Evolutionary conservation across 2,797 vertebrate species (phyloP), one percentile per base, ranked within the genome.

Genomic region (Syngnathus acus): DNA sequence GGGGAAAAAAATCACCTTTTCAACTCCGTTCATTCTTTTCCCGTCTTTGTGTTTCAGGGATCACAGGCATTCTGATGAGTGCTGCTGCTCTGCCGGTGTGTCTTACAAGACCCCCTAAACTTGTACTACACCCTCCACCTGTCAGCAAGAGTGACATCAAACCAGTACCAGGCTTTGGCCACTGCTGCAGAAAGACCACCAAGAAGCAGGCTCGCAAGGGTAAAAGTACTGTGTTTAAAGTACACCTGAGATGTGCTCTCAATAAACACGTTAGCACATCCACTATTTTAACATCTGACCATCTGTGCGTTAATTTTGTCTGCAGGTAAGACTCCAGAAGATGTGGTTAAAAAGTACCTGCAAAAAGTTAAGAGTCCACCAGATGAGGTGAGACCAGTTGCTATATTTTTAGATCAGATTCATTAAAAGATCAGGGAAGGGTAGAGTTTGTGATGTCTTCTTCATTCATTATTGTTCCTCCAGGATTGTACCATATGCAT

Each of bases 51-150:
- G 0, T 70, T 75, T 6, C 83, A 98, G 96, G 96, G 61, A 99
- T 98, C 84, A 97, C 95, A 0, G 96, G 96, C 37, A 98, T 98
- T 81, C 90, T 99, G 60, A 98, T 99, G 94, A 97, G 95, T 0
- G 96, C 96, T 0, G 96, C 95, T 0, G 96, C 94, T 55, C 87
- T 99, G 69, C 96, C 96, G 0, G 95, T 98, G 67, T 99, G 95
- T 74, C 94, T 99, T 72, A 97, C 96, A n/a, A 87, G 95, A 26
- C 94, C 95, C 4, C 95, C 94, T 1, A 95, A 94, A 76, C 88
- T 96, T 57, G 92, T 96, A 68, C 91, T 98, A 57, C 94, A 95
- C 66, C 96, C 96, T 0, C 96, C 96, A 0, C 93, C 94, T 0
- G 93, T 98, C 86, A 94, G 92, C 90, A 98, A 98, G 83, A 94